Conservation (phyloP, 2,113 vertebrate genomes). For the Anolis carolinensis region DNA sequence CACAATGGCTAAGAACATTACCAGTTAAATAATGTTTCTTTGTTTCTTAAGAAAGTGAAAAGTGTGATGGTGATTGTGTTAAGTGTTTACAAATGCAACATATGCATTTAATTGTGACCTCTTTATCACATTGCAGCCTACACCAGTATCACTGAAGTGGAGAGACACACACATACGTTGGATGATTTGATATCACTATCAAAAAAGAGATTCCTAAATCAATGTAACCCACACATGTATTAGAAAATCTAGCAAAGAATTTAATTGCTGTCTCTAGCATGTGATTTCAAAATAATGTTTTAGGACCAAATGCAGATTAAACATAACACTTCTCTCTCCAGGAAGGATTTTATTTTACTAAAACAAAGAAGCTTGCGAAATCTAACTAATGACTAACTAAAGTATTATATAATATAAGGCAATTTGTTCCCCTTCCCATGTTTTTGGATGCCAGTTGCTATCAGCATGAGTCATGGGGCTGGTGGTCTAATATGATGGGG, state of each 20-base stretch:
- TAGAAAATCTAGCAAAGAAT: neutral
- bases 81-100: neutral
- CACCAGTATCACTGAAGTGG: neutral
- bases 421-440: neutral
- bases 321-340: neutral
- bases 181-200: neutral
- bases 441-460: neutral
- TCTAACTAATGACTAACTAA: neutral
- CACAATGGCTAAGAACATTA: neutral
- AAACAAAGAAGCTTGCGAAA: neutral
- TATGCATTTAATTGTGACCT: neutral
- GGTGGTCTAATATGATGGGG: neutral
- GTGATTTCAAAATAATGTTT: neutral
- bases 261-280: neutral
- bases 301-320: neutral
- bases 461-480: neutral
- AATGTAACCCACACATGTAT: neutral
- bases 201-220: neutral
- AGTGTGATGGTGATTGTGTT: neutral
- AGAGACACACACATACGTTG: neutral
- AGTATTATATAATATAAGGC: too few species aligned
- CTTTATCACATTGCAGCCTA: neutral
- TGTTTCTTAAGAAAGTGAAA: neutral
- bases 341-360: neutral
- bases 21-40: neutral